Percentiles rank a stretch among this genome's conserved stretches.
These are phyloP conservation scores for mouse (Mus musculus) DNA, from an alignment of 2,113 vertebrate species.

Conservation along the genomic window GRCm39 chr4:154261501-154262000, in stretches of 20 bases:
- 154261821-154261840: neutral
- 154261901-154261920: rapidly evolving
- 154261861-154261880: rapidly evolving
- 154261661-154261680: neutral
- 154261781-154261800: neutral
- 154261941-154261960: neutral
- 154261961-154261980: slow-evolving; percentile 17
- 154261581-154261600: slow-evolving; percentile 93
- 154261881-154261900: rapidly evolving
- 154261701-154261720: rapidly evolving
- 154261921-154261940: neutral
- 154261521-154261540: slow-evolving; percentile 90
- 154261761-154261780: neutral
- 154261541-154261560: slow-evolving; percentile 92
- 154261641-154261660: rapidly evolving
- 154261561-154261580: slow-evolving; percentile 88
- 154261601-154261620: slow-evolving; percentile 91
- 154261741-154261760: neutral
- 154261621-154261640: slow-evolving; percentile 91
- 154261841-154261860: neutral
- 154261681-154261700: rapidly evolving
- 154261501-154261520: slow-evolving; percentile 91
- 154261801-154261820: neutral
- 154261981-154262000: slow-evolving; percentile 39
- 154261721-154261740: rapidly evolving